Conservation (phyloP, 2,888 invertebrate species). For the Lepidocyrtoides sp. region DNA sequence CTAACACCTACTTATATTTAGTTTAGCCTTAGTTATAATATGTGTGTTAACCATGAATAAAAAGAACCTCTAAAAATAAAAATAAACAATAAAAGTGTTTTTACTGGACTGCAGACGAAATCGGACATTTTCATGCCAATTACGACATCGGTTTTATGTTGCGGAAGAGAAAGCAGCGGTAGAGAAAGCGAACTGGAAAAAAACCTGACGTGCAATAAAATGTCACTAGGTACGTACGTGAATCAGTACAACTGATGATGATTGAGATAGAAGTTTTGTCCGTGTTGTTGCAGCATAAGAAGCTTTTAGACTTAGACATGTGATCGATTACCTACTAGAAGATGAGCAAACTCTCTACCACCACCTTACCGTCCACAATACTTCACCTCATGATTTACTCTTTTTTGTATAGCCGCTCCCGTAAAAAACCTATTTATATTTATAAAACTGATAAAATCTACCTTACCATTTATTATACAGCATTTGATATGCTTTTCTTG, state of each 20-base stretch:
- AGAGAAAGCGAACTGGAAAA: background rate
- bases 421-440: background rate
- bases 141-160: background rate
- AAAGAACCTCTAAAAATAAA: background rate
- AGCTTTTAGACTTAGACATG: background rate
- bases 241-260: background rate
- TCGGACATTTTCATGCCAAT: constrained; percentile 40
- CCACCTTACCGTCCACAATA: too few relatives aligned
- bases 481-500: background rate
- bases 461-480: background rate
- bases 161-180: background rate
- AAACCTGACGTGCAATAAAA: constrained; percentile 19
- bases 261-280: constrained; percentile 15
- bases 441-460: background rate
- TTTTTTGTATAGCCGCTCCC: background rate
- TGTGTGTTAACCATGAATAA: too few relatives aligned
- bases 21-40: too few relatives aligned
- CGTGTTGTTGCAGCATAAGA: background rate
- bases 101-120: constrained; percentile 29
- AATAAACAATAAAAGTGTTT: background rate
- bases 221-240: constrained; percentile 10
- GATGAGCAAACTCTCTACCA: background rate
- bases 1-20: background rate
- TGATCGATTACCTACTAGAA: constrained; percentile 34
- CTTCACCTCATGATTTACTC: background rate